Evolutionary conservation across 2,888 invertebrate species (phyloP).

Genomic region (Lasius platythorax): DNA sequence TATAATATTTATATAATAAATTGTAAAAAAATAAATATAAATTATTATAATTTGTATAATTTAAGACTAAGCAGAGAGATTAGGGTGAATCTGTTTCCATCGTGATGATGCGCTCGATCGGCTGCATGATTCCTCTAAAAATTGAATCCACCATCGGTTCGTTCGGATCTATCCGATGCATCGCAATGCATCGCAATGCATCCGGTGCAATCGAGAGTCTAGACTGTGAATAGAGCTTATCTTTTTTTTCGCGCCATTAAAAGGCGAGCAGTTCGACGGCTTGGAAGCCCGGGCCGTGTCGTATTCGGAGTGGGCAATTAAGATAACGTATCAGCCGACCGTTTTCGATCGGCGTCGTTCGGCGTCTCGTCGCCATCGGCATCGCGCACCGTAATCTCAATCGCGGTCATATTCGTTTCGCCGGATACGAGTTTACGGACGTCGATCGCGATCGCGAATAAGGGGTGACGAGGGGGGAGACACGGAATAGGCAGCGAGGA

Average conservation of each 20-base stretch:
- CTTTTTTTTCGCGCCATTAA: conserved; percentile 36
- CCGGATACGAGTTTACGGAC: conserved; percentile 44
- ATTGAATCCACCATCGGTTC: conserved; percentile 32
- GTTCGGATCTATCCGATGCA: not conserved
- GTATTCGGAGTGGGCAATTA: conserved; percentile 43
- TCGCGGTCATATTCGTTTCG: conserved; percentile 47
- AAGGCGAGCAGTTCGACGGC: not conserved
- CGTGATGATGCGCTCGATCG: not conserved
- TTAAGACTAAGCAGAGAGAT: no score
- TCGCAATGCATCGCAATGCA: not conserved
- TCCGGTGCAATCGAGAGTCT: not conserved
- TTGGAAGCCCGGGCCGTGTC: conserved; percentile 23
- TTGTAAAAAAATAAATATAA: no score
- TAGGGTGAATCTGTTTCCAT: no score
- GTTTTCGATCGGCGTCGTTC: conserved; percentile 40
- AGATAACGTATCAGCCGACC: conserved; percentile 52
- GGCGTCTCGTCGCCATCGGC: conserved; percentile 51
- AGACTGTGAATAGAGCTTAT: conserved; percentile 17
- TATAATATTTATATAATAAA: no score
- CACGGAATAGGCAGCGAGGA: not conserved
- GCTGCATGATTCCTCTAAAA: conserved; percentile 19
- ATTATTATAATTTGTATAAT: no score
- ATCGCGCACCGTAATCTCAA: conserved; percentile 42
- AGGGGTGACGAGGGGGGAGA: not conserved
- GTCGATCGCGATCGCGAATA: conserved; percentile 45